A percentile compares a stretch with the other conserved stretches of the same genome.
These are phyloP conservation scores for Notarius lentiginosus DNA, from an alignment of 2,113 vertebrate genomes.

Conservation along the genomic window DNA sequence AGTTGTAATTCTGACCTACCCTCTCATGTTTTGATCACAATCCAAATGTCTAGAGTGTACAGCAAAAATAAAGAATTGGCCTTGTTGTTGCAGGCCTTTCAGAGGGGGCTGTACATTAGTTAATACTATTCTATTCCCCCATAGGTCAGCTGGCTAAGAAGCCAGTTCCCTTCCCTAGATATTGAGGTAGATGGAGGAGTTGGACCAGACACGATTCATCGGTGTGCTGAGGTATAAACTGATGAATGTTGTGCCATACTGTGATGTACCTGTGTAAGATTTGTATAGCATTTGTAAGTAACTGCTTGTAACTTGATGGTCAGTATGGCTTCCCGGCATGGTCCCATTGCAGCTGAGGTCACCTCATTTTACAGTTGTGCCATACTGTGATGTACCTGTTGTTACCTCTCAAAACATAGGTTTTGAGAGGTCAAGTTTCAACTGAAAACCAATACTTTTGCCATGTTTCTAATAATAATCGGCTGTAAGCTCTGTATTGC, in stretches of 20 bases:
- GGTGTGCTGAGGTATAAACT: constrained; percentile 87
- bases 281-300: neutral
- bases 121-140: neutral
- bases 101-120: neutral
- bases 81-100: neutral
- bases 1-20: neutral
- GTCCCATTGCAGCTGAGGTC: neutral
- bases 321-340: neutral
- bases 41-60: no score
- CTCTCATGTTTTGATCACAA: no score
- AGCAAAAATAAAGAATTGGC: neutral
- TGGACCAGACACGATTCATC: constrained; percentile 90
- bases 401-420: no score
- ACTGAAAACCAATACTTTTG: neutral
- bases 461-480: neutral
- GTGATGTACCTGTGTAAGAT: neutral
- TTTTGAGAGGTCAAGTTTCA: neutral
- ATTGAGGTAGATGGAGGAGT: constrained; percentile 98
- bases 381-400: neutral
- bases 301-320: neutral
- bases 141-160: constrained; percentile 92
- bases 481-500: neutral
- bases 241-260: neutral
- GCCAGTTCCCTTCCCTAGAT: constrained; percentile 93
- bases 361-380: neutral